These are phyloP conservation scores for Exaiptasia diaphana DNA, from an alignment of 64 coral and sea anemone genomes.

Conservation along the genomic window DNA sequence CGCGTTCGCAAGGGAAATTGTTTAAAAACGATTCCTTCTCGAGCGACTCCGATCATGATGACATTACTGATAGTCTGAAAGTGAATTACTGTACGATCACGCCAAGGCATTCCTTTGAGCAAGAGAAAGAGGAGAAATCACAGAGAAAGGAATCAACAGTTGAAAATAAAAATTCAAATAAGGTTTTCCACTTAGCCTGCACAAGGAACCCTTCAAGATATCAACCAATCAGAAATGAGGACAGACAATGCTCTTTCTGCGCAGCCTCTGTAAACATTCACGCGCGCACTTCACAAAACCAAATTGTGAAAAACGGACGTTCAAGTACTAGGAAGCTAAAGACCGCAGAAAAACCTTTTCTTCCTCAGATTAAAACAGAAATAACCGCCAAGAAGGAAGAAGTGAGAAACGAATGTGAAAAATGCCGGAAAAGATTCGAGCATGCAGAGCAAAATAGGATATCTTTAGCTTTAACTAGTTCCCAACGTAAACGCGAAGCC, in stretches of 20 bases:
- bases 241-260: neutral
- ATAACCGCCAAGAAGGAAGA: neutral
- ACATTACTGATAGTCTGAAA: neutral
- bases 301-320: neutral
- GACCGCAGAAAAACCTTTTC: neutral
- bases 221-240: neutral
- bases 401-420: neutral
- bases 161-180: neutral
- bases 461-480: neutral
- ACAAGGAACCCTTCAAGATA: neutral
- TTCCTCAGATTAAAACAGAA: neutral
- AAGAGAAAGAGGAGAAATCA: neutral
- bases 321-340: neutral
- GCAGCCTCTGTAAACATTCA: neutral
- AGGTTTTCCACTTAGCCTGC: constrained; percentile 9
- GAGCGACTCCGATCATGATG: neutral
- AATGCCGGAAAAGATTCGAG: neutral
- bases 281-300: neutral
- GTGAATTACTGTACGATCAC: neutral
- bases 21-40: neutral
- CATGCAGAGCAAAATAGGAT: neutral
- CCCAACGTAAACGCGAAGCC: neutral
- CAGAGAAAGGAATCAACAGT: neutral
- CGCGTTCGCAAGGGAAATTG: no score
- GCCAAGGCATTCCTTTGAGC: neutral